Evolutionary conservation across 2,797 vertebrate species (phyloP).

Genomic region (Esox lucius): DNA sequence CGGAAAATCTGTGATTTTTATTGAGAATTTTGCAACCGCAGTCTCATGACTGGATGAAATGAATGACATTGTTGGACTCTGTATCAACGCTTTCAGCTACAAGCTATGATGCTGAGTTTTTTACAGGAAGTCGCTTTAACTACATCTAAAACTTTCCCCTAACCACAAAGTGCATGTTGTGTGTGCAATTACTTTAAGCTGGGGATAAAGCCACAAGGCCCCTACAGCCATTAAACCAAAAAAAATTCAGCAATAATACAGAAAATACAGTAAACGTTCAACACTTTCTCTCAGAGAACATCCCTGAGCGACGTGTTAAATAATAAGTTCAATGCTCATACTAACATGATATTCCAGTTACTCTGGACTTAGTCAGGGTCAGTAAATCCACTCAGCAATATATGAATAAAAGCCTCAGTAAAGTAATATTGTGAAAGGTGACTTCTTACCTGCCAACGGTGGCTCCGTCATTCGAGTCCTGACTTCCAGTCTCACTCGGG

Average conservation of each 20-base stretch:
- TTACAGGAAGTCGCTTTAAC: not conserved
- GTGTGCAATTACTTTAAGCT: not conserved
- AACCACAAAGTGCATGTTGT: not conserved
- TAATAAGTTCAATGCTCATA: not conserved
- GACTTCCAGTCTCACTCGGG: conserved; percentile 96
- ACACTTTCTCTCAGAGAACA: conserved; percentile 29
- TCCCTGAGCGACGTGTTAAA: conserved; percentile 5
- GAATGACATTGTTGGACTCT: conserved; percentile 32
- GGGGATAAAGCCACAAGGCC: not conserved
- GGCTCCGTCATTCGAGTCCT: conserved; percentile 93
- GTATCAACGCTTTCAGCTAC: conserved; percentile 20
- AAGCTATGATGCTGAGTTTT: conserved; percentile 22
- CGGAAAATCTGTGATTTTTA: no score
- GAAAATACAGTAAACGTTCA: not conserved
- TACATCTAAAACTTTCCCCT: not conserved
- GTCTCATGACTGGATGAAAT: conserved; percentile 58
- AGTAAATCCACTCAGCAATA: not conserved
- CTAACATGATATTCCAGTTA: not conserved
- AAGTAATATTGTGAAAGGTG: not conserved
- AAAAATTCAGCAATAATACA: not conserved
- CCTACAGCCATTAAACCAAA: not conserved
- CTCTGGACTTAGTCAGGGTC: not conserved
- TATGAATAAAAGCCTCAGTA: not conserved
- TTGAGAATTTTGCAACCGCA: no score
- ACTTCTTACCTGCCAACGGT: conserved; percentile 84